Percentiles rank a stretch among this genome's conserved stretches.
Conservation (phyloP, 2,888 invertebrate genomes). For the Plebejus melissa region DNA sequence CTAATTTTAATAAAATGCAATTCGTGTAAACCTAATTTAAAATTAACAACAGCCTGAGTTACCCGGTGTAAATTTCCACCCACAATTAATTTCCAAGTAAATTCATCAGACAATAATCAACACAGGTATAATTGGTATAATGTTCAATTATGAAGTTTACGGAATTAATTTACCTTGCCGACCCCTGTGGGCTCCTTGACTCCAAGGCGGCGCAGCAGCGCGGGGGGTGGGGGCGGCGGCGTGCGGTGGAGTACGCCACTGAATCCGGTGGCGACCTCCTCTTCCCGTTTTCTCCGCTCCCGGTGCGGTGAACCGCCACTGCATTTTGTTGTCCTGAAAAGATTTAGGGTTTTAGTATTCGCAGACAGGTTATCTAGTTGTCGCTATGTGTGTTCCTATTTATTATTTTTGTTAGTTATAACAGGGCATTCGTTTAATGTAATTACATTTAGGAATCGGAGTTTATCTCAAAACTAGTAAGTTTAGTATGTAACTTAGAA, state of each 20-base stretch:
- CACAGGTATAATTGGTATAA: conserved; percentile 5
- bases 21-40: neutral
- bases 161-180: conserved; percentile 83
- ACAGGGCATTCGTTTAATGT: too few species aligned
- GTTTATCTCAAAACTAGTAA: too few species aligned
- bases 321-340: conserved; percentile 74
- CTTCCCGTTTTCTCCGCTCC: conserved; percentile 77
- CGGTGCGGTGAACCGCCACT: conserved; percentile 81
- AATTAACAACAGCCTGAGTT: neutral
- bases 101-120: conserved; percentile 12
- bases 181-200: conserved; percentile 89
- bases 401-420: neutral
- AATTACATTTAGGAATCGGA: neutral
- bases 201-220: conserved; percentile 85
- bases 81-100: neutral
- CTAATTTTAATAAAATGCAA: neutral
- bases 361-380: neutral
- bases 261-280: conserved; percentile 78
- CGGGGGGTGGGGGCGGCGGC: conserved; percentile 89
- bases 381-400: neutral
- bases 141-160: conserved; percentile 19
- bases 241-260: conserved; percentile 84
- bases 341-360: conserved; percentile 18
- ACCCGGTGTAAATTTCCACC: neutral
- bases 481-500: too few species aligned